Evolutionary conservation across 2,888 invertebrate genomes (phyloP), one percentile per base, ranked within the genome.

Genomic region (Rhyacophila evoluta): DNA sequence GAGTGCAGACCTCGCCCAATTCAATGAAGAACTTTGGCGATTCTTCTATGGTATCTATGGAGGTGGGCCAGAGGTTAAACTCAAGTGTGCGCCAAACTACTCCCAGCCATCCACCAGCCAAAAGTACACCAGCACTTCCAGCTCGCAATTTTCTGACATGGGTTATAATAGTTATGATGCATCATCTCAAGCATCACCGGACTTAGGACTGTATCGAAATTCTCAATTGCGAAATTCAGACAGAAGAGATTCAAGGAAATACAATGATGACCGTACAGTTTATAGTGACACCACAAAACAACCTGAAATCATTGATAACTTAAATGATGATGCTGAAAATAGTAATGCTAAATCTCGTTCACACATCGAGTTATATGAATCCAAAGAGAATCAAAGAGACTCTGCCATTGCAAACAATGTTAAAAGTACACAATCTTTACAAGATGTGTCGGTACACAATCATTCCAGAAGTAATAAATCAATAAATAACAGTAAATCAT

Each of bases 21-120:
- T 98, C 68, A 95, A 95, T 83, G 94, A 95, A 83, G 94, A 94
- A 55, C 90, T 96, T 77, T 98, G 98, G 97, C 91, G 93, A 83
- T 97, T 97, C 88, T 94, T 98, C 86, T 91, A 93, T 74, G 91
- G 91, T 81, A 95, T 95, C 75, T 98, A 98, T 85, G 95, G 96
- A 6, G 97, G 98, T 0, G 98, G 98, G 0, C 98, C 98, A 0
- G 96, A 95, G 85, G 91, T 97, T 11, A 85, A 84, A 3, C 86
- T 90, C 27, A 86, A 85, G 55, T 84, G 87, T 0, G 79, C 77
- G 1, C 87, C 87, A 0, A 72, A 80, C 71, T 74, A 81, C 27
- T 74, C 77, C 25, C 39, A 76, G 19, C 55, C 55, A 8, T 55
- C 55, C 8, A 55, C 15, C 55, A 55, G 55, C 19, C 55, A 55